phyloP scores from a whole-genome alignment of 2,113 vertebrate genomes.

The Gnathonemus longibarbis region DNA sequence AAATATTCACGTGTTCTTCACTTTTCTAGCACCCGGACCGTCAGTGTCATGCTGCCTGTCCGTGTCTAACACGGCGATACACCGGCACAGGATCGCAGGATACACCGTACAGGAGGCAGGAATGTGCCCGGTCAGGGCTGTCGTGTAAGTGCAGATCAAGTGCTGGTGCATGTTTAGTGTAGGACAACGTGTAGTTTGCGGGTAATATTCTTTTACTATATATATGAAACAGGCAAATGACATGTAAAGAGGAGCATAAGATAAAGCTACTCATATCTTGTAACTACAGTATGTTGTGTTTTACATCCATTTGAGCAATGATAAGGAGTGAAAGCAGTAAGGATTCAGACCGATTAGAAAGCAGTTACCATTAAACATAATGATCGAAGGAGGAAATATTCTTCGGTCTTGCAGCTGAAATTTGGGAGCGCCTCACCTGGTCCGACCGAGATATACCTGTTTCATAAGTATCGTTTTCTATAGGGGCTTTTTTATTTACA shows the following conservation, averaged over 20 bases:
- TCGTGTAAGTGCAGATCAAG: neutral
- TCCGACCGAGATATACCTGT: neutral
- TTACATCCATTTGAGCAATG: neutral
- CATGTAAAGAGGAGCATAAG: neutral
- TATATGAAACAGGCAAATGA: neutral
- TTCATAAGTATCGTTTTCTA: neutral
- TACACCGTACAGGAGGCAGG: neutral
- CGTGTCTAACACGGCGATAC: neutral
- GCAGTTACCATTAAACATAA: neutral
- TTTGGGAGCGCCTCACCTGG: neutral
- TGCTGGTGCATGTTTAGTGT: neutral
- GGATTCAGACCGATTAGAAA: neutral
- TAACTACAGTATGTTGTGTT: neutral
- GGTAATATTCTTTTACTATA: neutral
- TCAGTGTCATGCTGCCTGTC: neutral
- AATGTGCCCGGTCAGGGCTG: neutral
- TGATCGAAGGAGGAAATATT: neutral
- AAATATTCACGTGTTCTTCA: neutral
- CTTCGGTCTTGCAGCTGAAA: neutral
- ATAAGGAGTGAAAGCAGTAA: neutral
- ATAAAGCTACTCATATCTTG: too few species aligned
- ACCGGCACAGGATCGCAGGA: neutral
- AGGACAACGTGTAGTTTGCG: neutral
- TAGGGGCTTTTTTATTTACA: neutral
- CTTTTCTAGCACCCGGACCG: neutral